These are phyloP conservation scores for Drosophila quadrilineata DNA, from an alignment of 1,140 invertebrate species.

Conservation along the genomic window DNA sequence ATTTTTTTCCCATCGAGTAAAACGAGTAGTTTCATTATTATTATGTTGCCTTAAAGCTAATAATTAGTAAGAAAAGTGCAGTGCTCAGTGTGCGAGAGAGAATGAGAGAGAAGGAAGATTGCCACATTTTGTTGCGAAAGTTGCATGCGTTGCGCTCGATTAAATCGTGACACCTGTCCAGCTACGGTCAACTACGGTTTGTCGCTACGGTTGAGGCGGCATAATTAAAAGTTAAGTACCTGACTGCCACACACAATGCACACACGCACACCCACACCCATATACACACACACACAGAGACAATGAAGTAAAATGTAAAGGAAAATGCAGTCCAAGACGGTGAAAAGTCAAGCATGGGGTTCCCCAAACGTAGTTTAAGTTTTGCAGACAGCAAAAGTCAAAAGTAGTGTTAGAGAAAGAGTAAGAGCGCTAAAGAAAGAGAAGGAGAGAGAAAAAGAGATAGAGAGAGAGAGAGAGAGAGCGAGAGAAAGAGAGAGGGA, in stretches of 20 bases:
- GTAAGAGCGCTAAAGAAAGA: neutral
- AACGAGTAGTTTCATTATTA: no score
- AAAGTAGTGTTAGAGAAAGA: neutral
- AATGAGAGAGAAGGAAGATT: neutral
- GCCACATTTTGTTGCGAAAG: neutral
- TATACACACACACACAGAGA: neutral
- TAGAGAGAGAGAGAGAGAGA: neutral
- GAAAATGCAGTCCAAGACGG: neutral
- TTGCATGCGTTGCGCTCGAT: conserved; percentile 19
- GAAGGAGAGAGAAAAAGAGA: neutral
- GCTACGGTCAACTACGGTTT: conserved; percentile 28
- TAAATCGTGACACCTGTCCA: conserved; percentile 44
- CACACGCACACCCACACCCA: neutral
- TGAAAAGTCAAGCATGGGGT: neutral
- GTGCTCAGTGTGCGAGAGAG: no score
- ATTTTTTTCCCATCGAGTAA: no score
- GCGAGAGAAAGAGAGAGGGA: neutral
- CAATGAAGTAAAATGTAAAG: neutral
- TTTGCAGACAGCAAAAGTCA: neutral
- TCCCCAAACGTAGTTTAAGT: conserved; percentile 1
- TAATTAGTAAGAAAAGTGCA: conserved; percentile 16
- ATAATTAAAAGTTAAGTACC: conserved; percentile 51
- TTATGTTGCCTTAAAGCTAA: no score
- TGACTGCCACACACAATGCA: conserved; percentile 22
- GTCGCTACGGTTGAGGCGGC: conserved; percentile 31